Conservation (phyloP, 1,140 invertebrate species). For the Hyles euphorbiae region DNA sequence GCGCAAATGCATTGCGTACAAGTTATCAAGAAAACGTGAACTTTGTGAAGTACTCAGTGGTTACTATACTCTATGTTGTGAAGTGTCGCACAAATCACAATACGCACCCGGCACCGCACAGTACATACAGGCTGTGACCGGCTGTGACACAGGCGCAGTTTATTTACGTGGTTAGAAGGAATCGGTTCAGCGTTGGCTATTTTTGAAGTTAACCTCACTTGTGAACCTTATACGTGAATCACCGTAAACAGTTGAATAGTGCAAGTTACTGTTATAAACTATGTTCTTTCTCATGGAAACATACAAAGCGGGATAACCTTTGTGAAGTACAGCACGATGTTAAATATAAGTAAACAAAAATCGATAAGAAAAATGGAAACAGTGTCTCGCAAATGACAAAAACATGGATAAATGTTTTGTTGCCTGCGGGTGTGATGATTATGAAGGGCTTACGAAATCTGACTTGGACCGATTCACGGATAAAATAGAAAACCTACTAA, state of each 20-base stretch:
- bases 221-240: conserved; percentile 14
- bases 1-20: conserved; percentile 17
- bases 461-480: conserved; percentile 72
- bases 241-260: conserved; percentile 34
- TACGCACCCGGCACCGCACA: conserved; percentile 7
- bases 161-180: conserved; percentile 44
- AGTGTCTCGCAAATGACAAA: conserved; percentile 33
- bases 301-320: no score
- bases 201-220: conserved; percentile 62
- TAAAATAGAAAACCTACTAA: conserved; percentile 70
- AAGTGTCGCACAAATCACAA: no score
- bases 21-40: conserved; percentile 30
- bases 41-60: conserved; percentile 12
- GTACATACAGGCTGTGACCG: conserved; percentile 20
- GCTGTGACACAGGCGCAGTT: conserved; percentile 38
- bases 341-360: conserved; percentile 20
- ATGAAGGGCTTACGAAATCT: conserved; percentile 59
- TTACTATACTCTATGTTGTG: no score
- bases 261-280: no score
- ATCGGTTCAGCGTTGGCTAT: conserved; percentile 36
- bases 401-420: conserved; percentile 70
- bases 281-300: neutral
- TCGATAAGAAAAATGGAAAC: conserved; percentile 47
- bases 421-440: conserved; percentile 63
- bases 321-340: no score